Evolutionary conservation across 2,888 invertebrate species (phyloP).

Genomic region (Phrixothrix hirtus): DNA sequence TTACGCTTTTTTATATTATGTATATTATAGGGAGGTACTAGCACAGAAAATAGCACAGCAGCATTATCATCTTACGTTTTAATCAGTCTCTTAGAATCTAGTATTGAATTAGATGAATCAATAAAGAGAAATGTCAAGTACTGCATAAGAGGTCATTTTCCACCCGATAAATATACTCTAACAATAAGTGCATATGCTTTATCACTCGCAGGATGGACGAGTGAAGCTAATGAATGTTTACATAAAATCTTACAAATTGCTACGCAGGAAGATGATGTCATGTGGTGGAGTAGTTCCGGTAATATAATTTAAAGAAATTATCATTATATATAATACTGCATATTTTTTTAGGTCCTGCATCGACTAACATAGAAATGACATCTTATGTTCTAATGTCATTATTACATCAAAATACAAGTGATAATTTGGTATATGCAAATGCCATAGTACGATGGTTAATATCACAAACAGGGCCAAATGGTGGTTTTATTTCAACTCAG

Average conservation of each 20-base stretch:
- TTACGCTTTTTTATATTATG: constrained; percentile 72
- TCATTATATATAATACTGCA: neutral
- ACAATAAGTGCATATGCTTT: constrained; percentile 61
- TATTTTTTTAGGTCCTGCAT: constrained; percentile 55
- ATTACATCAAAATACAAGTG: constrained; percentile 56
- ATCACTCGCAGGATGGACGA: constrained; percentile 56
- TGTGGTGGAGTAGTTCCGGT: constrained; percentile 61
- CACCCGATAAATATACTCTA: constrained; percentile 58
- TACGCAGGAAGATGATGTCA: constrained; percentile 53
- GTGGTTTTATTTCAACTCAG: constrained; percentile 78
- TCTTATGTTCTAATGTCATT: constrained; percentile 68
- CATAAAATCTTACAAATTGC: constrained; percentile 54
- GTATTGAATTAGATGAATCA: constrained; percentile 57
- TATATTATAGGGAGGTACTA: constrained; percentile 60
- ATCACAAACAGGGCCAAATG: constrained; percentile 66
- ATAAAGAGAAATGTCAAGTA: constrained; percentile 63
- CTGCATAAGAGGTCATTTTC: constrained; percentile 58
- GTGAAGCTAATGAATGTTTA: constrained; percentile 54
- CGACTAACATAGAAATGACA: constrained; percentile 70
- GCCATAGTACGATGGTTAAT: constrained; percentile 74
- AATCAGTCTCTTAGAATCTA: constrained; percentile 66
- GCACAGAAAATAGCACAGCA: constrained; percentile 60
- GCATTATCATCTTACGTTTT: constrained; percentile 72
- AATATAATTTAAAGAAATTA: constrained; percentile 20
- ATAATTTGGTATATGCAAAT: constrained; percentile 60